Evolutionary conservation across 2,113 vertebrate species (phyloP).

Genomic region (Lamprotornis superbus): DNA sequence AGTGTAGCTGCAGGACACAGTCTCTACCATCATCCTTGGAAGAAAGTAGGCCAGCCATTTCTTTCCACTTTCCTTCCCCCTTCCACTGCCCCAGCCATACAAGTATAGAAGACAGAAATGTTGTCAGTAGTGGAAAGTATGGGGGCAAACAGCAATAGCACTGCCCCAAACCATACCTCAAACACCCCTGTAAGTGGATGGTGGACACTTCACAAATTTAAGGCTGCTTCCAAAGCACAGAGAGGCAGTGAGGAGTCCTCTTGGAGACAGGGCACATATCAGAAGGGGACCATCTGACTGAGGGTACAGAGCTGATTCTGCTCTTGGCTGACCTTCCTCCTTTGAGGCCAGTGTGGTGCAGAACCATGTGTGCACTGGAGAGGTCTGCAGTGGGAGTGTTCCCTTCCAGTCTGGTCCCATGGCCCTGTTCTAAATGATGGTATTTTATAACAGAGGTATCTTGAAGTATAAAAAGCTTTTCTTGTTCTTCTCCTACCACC

Average conservation of each 20-base stretch:
- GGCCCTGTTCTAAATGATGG: slow-evolving; percentile 19
- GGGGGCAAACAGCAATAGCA: neutral
- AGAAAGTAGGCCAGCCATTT: neutral
- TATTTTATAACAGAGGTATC: slow-evolving; percentile 34
- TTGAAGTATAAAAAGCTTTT: slow-evolving; percentile 67
- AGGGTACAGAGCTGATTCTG: neutral
- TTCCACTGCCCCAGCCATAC: neutral
- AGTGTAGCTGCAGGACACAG: neutral
- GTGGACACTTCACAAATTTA: neutral
- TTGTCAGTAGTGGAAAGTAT: neutral
- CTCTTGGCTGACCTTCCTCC: neutral
- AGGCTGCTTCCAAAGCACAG: neutral
- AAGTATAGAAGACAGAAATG: neutral
- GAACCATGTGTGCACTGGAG: neutral
- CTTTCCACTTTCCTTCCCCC: neutral
- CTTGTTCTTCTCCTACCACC: slow-evolving; percentile 65
- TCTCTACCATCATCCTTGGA: neutral
- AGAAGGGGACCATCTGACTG: neutral
- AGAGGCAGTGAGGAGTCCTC: neutral
- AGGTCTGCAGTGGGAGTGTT: neutral
- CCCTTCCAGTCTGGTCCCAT: neutral
- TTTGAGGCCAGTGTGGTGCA: neutral
- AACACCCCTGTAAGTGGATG: neutral
- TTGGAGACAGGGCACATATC: neutral
- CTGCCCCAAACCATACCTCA: neutral